Evolutionary conservation across 2,888 invertebrate species (phyloP), one percentile per base, ranked within the genome.

Genomic region (Drosophila lutescens): DNA sequence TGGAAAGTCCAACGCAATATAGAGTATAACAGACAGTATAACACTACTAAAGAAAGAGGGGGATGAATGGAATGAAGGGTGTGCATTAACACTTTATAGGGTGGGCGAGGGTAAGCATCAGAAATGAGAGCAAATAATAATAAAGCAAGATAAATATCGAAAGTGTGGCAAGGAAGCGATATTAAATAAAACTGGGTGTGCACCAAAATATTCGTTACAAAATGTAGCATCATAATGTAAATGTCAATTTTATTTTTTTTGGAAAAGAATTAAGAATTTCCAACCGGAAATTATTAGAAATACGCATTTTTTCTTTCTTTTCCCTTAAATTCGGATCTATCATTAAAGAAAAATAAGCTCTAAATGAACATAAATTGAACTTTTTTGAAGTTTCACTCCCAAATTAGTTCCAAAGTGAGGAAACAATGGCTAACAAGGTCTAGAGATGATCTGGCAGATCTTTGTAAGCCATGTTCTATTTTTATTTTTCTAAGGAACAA

Each of bases 371-470:
- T 17, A 4, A 57, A 36, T 51, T 53, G 13, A 3, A 38, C n/a
- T 46, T 41, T 65, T 41, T 47, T 5, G 8, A 3, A 6, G 10
- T 30, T 38, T 63, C 63, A 38, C 36, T 30, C 20, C 23, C 32
- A 59, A 58, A 59, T 59, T 58, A 43, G 59, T 59, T 59, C 15
- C 15, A 12, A 63, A 62, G 30, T 23, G 23, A 32, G 17, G 10
- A 26, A 43, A 65, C 34, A 36, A 59, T 6, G 41, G 4, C 17
- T 10, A 13, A 50, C 9, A 50, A 63, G 9, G 12, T 15, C 17
- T 30, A 1, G 13, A 23, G 47, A 62, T 62, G 62, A 62, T 41
- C 46, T 12, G 40, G 40, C 53, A 68, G 32, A 67, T 53, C n/a
- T 15, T 17, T 3, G 32, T 12, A 36, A 7, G 7, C 30, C 44